These are phyloP conservation scores for Nothocercus julius DNA, from an alignment of 2,113 vertebrate species.

Conservation along the genomic window DNA sequence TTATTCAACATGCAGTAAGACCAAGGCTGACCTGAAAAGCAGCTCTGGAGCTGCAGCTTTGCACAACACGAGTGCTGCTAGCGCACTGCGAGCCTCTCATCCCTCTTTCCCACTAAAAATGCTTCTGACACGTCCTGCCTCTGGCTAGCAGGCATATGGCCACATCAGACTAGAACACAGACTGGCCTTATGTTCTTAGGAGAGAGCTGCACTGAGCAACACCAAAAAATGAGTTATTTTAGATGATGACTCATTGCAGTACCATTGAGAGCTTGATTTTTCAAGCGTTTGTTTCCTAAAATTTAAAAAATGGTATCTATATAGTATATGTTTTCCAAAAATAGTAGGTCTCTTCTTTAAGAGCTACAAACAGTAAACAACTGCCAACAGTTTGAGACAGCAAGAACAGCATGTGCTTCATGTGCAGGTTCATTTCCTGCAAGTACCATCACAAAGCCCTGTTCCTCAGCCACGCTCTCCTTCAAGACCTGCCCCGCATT, in stretches of 20 bases:
- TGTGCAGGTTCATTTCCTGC: not conserved
- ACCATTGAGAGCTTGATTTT: not conserved
- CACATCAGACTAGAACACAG: not conserved
- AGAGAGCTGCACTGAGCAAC: fast-evolving
- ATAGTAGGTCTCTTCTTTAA: not conserved
- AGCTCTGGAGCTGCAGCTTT: not conserved
- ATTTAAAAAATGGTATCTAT: not conserved
- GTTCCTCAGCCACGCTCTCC: not conserved
- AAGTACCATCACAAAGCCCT: not conserved
- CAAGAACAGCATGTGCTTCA: not conserved
- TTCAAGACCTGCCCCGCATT: not conserved
- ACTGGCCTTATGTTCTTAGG: not conserved
- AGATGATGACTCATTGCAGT: not conserved
- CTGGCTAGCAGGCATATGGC: not conserved
- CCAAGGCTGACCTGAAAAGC: not conserved
- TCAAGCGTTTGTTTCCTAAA: not conserved
- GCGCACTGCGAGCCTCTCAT: not conserved
- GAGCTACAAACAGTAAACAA: not conserved
- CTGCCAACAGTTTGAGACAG: not conserved
- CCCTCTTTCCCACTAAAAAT: not conserved
- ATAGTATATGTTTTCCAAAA: not conserved
- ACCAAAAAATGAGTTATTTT: not conserved
- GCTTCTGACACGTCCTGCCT: not conserved
- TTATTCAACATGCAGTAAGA: not conserved
- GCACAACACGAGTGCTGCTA: not conserved